Conservation (phyloP, 2,888 invertebrate species). For the Tetranychus piercei region DNA sequence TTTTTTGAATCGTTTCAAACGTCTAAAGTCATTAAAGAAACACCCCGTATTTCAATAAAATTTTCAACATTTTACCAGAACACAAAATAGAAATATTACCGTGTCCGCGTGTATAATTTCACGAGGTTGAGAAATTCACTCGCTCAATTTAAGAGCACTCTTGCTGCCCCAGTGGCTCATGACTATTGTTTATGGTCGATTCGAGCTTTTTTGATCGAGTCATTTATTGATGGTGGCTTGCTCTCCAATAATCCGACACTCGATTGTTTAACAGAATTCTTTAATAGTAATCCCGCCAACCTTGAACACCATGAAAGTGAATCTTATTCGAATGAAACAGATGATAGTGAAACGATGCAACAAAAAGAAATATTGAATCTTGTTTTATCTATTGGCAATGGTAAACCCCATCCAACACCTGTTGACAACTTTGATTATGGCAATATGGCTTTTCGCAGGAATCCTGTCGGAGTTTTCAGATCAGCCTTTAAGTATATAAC, state of each 20-base stretch:
- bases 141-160: too few relatives aligned
- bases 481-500: background rate
- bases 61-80: too few relatives aligned
- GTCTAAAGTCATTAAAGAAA: too few relatives aligned
- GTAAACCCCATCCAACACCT: conserved; percentile 36
- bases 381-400: conserved; percentile 59
- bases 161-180: too few relatives aligned
- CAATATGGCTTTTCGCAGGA: background rate
- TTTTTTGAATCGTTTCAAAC: too few relatives aligned
- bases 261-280: conserved; percentile 79
- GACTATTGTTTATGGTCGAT: too few relatives aligned
- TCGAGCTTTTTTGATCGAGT: too few relatives aligned
- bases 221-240: conserved; percentile 54
- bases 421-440: conserved; percentile 50
- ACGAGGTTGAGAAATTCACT: too few relatives aligned
- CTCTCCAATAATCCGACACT: conserved; percentile 93
- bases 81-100: too few relatives aligned
- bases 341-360: background rate
- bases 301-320: background rate
- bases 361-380: conserved; percentile 44
- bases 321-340: background rate
- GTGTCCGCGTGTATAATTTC: too few relatives aligned
- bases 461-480: background rate
- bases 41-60: too few relatives aligned
- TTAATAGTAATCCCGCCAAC: conserved; percentile 63